Evolutionary conservation across 2,113 vertebrate species (phyloP).

Genomic region (Dipodomys ordii): DNA sequence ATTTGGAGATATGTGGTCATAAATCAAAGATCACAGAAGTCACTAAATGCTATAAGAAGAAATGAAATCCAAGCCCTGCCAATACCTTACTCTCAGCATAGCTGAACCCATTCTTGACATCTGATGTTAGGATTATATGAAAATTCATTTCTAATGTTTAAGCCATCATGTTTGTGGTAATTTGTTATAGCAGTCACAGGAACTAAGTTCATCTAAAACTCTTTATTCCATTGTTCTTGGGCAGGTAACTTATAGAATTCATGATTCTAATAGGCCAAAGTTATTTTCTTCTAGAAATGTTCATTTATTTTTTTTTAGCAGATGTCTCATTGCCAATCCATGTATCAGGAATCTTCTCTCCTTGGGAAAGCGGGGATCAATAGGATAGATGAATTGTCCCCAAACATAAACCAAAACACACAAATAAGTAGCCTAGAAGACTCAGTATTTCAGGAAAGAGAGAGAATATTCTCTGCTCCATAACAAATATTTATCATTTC

Average conservation of each 20-base stretch:
- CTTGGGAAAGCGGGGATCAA: not conserved
- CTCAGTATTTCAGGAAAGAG: not conserved
- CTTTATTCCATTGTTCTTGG: not conserved
- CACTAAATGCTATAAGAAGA: not conserved
- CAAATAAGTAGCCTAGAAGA: constrained; percentile 25
- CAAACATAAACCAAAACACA: not conserved
- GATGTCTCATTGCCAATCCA: not conserved
- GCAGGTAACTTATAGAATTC: constrained; percentile 7
- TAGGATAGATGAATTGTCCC: not conserved
- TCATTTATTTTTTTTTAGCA: constrained; percentile 48
- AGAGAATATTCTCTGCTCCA: not conserved
- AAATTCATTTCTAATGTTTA: not conserved
- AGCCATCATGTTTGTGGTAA: not conserved
- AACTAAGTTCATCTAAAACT: not conserved
- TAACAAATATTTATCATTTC: not conserved
- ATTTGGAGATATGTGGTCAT: not conserved
- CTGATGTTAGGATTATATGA: not conserved
- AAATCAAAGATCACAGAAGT: not conserved
- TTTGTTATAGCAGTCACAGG: not conserved
- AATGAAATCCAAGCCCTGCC: not conserved
- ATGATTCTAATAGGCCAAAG: not conserved
- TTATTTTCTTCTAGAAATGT: not conserved
- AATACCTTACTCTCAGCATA: not conserved
- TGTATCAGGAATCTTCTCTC: not conserved
- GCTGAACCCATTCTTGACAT: not conserved